Evolutionary conservation across 1,140 invertebrate species (phyloP).

Genomic region (Bombus confusus): DNA sequence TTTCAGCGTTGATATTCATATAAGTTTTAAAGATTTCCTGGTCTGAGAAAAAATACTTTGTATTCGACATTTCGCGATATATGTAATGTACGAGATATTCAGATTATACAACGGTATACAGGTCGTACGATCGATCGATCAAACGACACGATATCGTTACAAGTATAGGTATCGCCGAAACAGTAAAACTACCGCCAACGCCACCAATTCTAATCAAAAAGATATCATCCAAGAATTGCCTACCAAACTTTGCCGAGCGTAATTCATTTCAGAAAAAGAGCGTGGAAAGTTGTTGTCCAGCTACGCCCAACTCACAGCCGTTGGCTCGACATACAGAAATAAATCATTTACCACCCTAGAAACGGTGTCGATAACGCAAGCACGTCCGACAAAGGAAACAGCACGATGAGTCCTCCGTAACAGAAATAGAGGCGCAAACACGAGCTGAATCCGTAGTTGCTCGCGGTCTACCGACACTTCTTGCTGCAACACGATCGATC

Average conservation of each 20-base stretch:
- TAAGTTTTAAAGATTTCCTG: neutral
- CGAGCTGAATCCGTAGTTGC: conserved; percentile 7
- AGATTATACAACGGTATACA: no score
- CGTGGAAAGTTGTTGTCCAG: neutral
- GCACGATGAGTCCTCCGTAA: neutral
- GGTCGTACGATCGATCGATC: no score
- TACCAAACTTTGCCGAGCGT: no score
- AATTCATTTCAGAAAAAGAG: neutral
- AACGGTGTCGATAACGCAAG: conserved; percentile 11
- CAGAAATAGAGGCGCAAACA: neutral
- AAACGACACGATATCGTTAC: no score
- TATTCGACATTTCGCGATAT: no score
- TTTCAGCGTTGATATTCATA: no score
- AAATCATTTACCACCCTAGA: conserved; percentile 14
- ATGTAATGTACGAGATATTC: no score
- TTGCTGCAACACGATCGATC: conserved; percentile 30
- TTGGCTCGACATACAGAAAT: neutral
- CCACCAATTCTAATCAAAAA: neutral
- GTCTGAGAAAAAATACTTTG: neutral
- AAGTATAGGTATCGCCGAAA: no score
- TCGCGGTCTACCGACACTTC: neutral
- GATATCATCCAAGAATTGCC: neutral
- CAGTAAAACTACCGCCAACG: no score
- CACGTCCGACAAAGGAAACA: conserved; percentile 14
- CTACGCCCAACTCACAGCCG: neutral